Base-by-base conservation (phyloP, 2,113 vertebrate genomes). In the Lophura nycthemera region DNA sequence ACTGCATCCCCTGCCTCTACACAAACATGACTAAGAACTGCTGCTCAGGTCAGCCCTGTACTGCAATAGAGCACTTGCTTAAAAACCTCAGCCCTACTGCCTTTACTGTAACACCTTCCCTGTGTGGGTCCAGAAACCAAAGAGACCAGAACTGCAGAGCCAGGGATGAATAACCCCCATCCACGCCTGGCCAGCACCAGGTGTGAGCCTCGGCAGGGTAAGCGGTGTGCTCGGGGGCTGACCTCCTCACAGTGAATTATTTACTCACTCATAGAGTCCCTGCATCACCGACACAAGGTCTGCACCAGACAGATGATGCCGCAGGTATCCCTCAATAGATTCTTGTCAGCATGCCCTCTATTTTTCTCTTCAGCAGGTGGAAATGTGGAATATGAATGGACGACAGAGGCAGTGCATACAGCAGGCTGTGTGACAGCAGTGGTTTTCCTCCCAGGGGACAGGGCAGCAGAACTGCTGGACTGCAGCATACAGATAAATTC, bases 161-260 rank as follows among this genome's bases (percentile, higher is more conserved):
- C 75, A 15, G 54, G 22, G 34, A 5, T 17, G 52, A 24, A 2
- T 24, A 75, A 54, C 17, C 11, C 43, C 64, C 70, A 13, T 19
- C 73, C 5, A 2, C 20, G 25, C 45, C 86, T 54, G 2, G 11
- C 29, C 11, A 59, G 8, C 1, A 1, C 11, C 21, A 0, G 3
- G 24, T 13, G 48, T 52, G 22, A 60, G 27, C 52, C 63, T 19
- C 4, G 2, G 27, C 45, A 47, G 40, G 32, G 40, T 4, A 36
- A 64, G 79, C 3, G 15, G 32, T 36, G 47, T 47, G 48, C 52
- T 71, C 48, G 10, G 0, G 4, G 5, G 0, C 75, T 1, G 4
- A 12, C 48, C 67, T 61, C 21, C 32, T 14, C 84, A 8, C 4
- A 1, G 18, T 34, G 6, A 69, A 59, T 20, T 2, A 21, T 17